Evolutionary conservation across 1,140 invertebrate genomes (phyloP).

Genomic region (Oryzaephilus surinamensis): DNA sequence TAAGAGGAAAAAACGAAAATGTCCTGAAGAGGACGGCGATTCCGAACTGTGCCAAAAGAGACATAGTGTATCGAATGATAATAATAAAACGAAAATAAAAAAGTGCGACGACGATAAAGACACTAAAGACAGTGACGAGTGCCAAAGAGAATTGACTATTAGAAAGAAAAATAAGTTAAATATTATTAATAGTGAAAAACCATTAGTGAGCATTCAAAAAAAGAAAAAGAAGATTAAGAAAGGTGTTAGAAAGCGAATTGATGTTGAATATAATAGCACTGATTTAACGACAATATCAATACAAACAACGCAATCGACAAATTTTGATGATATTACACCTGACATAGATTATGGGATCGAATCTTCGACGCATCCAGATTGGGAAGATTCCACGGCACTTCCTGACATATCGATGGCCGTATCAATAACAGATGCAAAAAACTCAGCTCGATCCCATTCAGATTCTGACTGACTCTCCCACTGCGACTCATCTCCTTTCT

Average conservation of each 20-base stretch:
- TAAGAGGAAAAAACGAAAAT: conserved; percentile 34
- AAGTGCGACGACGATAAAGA: conserved; percentile 30
- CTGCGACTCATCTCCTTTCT: conserved; percentile 14
- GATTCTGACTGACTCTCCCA: conserved; percentile 27
- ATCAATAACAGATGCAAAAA: too few relatives aligned
- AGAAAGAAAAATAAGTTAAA: conserved; percentile 19
- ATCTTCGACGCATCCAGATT: conserved; percentile 24
- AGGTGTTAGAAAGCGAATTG: conserved; percentile 26
- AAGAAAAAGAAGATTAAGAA: conserved; percentile 30
- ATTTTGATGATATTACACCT: conserved; percentile 16
- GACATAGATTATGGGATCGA: conserved; percentile 30
- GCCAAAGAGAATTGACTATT: conserved; percentile 32
- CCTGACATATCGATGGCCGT: conserved; percentile 21
- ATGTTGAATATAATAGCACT: too few relatives aligned
- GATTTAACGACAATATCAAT: conserved; percentile 22
- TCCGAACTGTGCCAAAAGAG: conserved; percentile 26
- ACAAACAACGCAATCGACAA: conserved; percentile 12
- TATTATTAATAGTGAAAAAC: conserved; percentile 21
- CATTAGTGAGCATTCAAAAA: conserved; percentile 22
- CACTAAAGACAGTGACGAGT: conserved; percentile 33
- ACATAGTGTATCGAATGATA: conserved; percentile 16
- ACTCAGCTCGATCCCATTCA: too few relatives aligned
- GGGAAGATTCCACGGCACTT: conserved; percentile 27
- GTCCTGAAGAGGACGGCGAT: conserved; percentile 16
- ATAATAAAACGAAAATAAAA: conserved; percentile 13